phyloP scores from a whole-genome alignment of 2,113 vertebrate genomes.

The Chamaea fasciata region DNA sequence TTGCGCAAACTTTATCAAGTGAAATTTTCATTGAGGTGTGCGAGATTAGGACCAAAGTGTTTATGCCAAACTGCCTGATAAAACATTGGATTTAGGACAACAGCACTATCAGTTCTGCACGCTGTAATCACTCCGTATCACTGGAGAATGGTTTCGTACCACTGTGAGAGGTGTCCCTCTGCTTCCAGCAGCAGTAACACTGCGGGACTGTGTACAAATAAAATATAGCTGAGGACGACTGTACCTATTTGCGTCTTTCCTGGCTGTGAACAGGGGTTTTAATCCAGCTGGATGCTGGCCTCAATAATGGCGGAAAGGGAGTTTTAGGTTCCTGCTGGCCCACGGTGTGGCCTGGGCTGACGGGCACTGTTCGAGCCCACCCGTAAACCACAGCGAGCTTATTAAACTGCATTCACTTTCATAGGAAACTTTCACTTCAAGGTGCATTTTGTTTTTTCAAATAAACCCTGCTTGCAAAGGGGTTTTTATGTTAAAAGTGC shows the following conservation, averaged over 20 bases:
- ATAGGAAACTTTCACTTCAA: not conserved
- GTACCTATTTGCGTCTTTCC: not conserved
- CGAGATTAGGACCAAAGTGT: not conserved
- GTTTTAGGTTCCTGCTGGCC: not conserved
- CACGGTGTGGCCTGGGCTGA: not conserved
- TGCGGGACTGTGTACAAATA: accelerated
- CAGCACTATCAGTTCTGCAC: not conserved
- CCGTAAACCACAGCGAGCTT: not conserved
- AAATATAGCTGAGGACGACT: not conserved
- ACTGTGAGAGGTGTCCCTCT: not conserved
- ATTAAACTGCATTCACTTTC: not conserved
- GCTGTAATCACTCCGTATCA: not conserved
- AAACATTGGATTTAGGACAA: not conserved
- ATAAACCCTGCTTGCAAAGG: not conserved
- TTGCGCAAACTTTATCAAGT: not conserved
- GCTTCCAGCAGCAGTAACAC: not conserved
- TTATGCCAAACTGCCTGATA: not conserved
- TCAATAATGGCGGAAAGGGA: not conserved
- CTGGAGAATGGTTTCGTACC: not conserved
- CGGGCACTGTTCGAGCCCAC: accelerated
- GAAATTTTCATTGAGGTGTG: not conserved
- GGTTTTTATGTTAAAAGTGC: not conserved
- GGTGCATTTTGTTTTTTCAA: not conserved
- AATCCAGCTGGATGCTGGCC: not conserved
- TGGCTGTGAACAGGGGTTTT: not conserved